phyloP scores from a whole-genome alignment of 2,888 invertebrate species.

The Drosophila gaucha region DNA sequence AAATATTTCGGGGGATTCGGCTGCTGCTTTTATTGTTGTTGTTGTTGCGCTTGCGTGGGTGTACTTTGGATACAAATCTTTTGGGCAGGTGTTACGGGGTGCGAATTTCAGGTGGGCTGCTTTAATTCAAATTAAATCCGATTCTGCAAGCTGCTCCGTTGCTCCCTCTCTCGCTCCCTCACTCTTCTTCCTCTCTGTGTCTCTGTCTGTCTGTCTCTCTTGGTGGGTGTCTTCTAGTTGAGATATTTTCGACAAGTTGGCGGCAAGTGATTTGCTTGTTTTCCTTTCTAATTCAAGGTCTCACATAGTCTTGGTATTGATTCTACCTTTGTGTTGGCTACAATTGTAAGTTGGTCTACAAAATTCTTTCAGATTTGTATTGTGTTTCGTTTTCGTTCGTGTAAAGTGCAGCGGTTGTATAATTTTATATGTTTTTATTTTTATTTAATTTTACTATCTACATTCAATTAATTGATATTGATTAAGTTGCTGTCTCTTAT shows the following conservation, averaged over 20 bases:
- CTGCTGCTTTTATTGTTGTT: slow-evolving; percentile 14
- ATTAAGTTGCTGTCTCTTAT: slow-evolving; percentile 44
- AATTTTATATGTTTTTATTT: slow-evolving; percentile 10
- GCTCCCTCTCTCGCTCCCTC: neutral
- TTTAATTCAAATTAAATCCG: slow-evolving; percentile 21
- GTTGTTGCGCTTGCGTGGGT: slow-evolving; percentile 42
- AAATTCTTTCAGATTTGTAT: slow-evolving; percentile 34
- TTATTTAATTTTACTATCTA: slow-evolving; percentile 44
- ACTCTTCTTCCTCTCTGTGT: neutral
- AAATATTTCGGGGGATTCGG: slow-evolving; percentile 1
- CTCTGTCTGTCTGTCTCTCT: neutral
- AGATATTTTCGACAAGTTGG: slow-evolving; percentile 37
- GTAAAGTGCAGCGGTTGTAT: no score
- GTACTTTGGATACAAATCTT: slow-evolving; percentile 12
- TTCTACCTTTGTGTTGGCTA: slow-evolving; percentile 23
- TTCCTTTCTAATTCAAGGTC: slow-evolving; percentile 53
- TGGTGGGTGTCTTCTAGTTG: slow-evolving; percentile 57
- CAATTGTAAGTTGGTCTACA: slow-evolving; percentile 36
- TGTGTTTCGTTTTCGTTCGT: slow-evolving; percentile 7
- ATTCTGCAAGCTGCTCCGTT: slow-evolving; percentile 1
- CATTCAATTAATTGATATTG: slow-evolving; percentile 39
- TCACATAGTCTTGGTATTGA: slow-evolving; percentile 31
- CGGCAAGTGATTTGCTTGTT: slow-evolving; percentile 55
- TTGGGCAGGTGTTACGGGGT: slow-evolving; percentile 27
- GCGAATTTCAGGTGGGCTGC: slow-evolving; percentile 56